Base-by-base conservation (phyloP, 2,113 vertebrate species). In the Salvator merianae region DNA sequence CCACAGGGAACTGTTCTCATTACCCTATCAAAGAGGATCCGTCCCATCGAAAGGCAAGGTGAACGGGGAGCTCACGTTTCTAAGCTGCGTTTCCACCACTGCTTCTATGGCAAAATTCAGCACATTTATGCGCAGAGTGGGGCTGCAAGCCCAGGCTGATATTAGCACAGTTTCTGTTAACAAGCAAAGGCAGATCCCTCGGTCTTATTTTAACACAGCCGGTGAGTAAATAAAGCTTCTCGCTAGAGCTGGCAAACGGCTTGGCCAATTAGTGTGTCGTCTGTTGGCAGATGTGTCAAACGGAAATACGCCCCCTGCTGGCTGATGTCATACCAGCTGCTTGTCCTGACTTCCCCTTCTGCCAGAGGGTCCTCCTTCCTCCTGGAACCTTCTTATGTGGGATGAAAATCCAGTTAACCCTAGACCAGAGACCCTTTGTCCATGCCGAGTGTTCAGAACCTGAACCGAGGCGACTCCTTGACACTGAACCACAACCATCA, bases 191-290 rank as follows among this genome's bases (percentile, higher is more conserved):
- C 84, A 80, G 70, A 38, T 24, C 70, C 65, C 69, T 47, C 34
- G 24, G 34, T 32, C 22, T 59, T 69, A 40, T 81, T 81, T 76
- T 69, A 59, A 63, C 65, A 59, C 72, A 81, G 72, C 66, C 70
- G 47, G 72, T 18, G 16, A 5, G 18, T 81, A 75, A 86, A 77
- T 30, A 82, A 32, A 69, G 72, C 47, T 59, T 36, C 53, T 20
- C 32, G 6, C 20, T 70, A 6, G 22, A 69, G 47, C 16, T 62
- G 34, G 47, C 79, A 81, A 63, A 63, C 5, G 7, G 30, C 26
- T 78, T 34, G 22, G 47, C 79, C 81, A 86, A 86, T 86, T 86
- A 81, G 68, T 62, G 72, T 75, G 79, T 55, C 12, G 18, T 43
- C 14, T 7, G 30, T 62, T 38, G 65, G 72, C 63, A 68, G 72